Evolutionary conservation across 2,888 invertebrate species (phyloP), one percentile per base, ranked within the genome.

Genomic region (Ormyrus pomaceus): DNA sequence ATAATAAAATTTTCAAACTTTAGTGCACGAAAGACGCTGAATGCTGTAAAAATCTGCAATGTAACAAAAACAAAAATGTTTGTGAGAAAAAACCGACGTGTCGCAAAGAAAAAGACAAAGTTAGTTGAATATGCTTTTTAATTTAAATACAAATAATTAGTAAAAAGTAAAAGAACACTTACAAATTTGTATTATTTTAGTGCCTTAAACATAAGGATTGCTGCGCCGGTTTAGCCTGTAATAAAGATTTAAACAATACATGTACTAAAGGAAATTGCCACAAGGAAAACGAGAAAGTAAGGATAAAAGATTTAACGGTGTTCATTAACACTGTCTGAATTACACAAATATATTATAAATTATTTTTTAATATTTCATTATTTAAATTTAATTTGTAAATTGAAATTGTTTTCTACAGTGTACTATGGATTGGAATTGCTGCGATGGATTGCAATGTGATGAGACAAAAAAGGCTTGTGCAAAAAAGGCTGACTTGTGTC

Each of bases 321-420:
- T 34, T 34, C 34, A 34, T 34, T 34, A 34, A 34, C 34, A 34
- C 34, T 34, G 34, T 34, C 34, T 34, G 34, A 0, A 34, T 34
- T 34, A 34, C 34, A 34, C 3, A 34, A 2, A 34, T 34, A 34
- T 34, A 34, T 34, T 4, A 34, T 34, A 34, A 34, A 34, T 34
- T 34, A 34, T 34, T 3, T 34, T 34, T 4, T 34, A 34, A 34
- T 34, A 34, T 34, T 34, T 34, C 4, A 4, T 34, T 4, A 34
- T 34, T 34, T 34, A 34, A 34, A 34, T 34, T 34, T 34, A 34
- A 34, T 34, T 34, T 4, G 0, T 34, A 34, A 34, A 34, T 34
- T 34, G 34, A 4, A 34, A 34, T 34, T 34, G 34, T 34, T 34
- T 34, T 34, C 34, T 34, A 34, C 3, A 78, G 78, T 78, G 78